Conservation (phyloP, 2,888 invertebrate species). For the Epicampocera succincta region DNA sequence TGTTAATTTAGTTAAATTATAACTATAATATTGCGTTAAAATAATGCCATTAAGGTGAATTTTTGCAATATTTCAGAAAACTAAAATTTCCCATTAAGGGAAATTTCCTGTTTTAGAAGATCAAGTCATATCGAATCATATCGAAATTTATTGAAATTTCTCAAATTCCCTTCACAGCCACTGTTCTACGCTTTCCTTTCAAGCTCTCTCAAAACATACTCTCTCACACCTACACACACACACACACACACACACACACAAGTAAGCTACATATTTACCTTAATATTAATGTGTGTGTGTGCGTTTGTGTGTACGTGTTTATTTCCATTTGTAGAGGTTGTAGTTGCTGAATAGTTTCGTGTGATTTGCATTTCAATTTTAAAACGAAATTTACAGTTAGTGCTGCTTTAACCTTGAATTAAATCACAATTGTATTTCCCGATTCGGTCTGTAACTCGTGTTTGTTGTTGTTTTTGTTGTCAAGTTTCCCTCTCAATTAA, state of each 20-base stretch:
- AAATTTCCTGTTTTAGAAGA: too few relatives aligned
- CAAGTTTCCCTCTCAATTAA: constrained; percentile 56
- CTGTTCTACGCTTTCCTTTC: too few relatives aligned
- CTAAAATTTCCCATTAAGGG: too few relatives aligned
- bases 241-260: background rate
- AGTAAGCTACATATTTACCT: too few relatives aligned
- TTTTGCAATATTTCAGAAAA: too few relatives aligned
- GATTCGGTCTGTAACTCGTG: background rate
- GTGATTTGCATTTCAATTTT: constrained; percentile 63
- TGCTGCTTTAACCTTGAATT: constrained; percentile 59
- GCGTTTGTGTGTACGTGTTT: background rate
- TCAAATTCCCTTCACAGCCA: too few relatives aligned
- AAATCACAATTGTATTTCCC: constrained; percentile 39
- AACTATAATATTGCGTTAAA: too few relatives aligned
- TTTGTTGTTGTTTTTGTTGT: background rate
- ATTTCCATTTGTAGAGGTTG: background rate
- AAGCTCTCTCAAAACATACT: background rate
- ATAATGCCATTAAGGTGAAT: too few relatives aligned
- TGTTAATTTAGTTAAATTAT: too few relatives aligned
- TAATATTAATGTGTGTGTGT: background rate
- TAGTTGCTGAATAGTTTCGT: constrained; percentile 17
- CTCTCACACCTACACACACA: background rate
- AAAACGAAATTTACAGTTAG: constrained; percentile 60
- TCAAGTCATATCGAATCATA: too few relatives aligned
- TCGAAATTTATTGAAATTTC: too few relatives aligned